These are phyloP conservation scores for Drosophila algonquin DNA, from an alignment of 2,888 invertebrate genomes.

Conservation along the genomic window DNA sequence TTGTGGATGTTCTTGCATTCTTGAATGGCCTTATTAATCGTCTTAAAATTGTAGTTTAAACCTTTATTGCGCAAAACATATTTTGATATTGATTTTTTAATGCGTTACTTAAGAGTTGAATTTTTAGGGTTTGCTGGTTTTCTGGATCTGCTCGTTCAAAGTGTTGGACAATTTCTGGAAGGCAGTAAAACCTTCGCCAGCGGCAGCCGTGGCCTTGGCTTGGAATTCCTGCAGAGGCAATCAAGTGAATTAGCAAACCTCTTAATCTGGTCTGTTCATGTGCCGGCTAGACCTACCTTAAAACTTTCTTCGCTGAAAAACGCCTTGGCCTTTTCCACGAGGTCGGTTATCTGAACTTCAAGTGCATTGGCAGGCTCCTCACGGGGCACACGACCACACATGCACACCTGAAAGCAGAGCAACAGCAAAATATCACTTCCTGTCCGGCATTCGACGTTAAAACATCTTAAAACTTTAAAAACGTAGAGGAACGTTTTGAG, in stretches of 20 bases:
- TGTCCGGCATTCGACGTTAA: too few relatives aligned
- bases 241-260: background rate
- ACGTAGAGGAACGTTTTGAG: too few relatives aligned
- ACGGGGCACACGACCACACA: conserved; percentile 20
- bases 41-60: background rate
- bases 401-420: conserved; percentile 1
- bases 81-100: background rate
- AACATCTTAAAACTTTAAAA: too few relatives aligned
- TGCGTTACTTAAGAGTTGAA: background rate
- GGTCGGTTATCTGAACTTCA: fast-evolving
- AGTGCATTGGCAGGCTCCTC: conserved; percentile 14
- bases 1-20: too few relatives aligned
- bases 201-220: background rate
- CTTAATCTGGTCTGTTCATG: background rate
- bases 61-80: background rate
- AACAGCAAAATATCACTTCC: background rate
- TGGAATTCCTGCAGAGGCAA: background rate
- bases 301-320: background rate
- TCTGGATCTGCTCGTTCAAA: background rate
- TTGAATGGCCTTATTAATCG: background rate
- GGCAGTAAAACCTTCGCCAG: background rate
- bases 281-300: background rate
- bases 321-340: background rate
- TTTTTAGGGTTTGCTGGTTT: background rate
- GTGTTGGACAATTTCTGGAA: background rate